Conservation (phyloP, 2,888 invertebrate genomes). For the Apamea sordens region DNA sequence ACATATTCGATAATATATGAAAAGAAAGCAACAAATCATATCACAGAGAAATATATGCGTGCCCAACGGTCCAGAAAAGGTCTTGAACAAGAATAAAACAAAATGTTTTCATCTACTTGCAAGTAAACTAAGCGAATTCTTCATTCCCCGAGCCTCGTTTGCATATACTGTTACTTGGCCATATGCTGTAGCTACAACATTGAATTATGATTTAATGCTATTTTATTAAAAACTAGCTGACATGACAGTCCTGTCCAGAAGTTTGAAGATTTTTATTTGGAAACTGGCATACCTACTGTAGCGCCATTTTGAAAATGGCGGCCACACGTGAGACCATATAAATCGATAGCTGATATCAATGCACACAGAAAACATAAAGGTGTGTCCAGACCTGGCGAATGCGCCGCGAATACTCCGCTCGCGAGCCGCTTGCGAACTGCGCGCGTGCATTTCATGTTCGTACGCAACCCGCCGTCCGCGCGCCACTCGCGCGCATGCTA, state of each 20-base stretch:
- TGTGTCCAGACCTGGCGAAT: too few relatives aligned
- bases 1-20: slow-evolving; percentile 55
- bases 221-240: background rate
- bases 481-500: too few relatives aligned
- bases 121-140: slow-evolving; percentile 78
- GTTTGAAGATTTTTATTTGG: too few relatives aligned
- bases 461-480: too few relatives aligned
- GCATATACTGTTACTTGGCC: slow-evolving; percentile 26
- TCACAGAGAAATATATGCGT: slow-evolving; percentile 70
- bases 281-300: too few relatives aligned
- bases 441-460: too few relatives aligned
- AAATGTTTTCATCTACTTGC: slow-evolving; percentile 80
- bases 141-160: slow-evolving; percentile 76
- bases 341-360: too few relatives aligned
- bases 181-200: background rate
- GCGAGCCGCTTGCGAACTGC: too few relatives aligned
- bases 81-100: slow-evolving; percentile 76
- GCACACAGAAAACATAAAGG: too few relatives aligned
- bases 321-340: too few relatives aligned
- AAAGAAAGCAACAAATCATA: slow-evolving; percentile 76
- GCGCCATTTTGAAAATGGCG: too few relatives aligned
- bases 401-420: too few relatives aligned
- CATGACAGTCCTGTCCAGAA: background rate
- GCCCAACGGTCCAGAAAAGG: slow-evolving; percentile 74
- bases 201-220: background rate